phyloP scores from a whole-genome alignment of 2,888 invertebrate genomes.

The Sepiola atlantica region DNA sequence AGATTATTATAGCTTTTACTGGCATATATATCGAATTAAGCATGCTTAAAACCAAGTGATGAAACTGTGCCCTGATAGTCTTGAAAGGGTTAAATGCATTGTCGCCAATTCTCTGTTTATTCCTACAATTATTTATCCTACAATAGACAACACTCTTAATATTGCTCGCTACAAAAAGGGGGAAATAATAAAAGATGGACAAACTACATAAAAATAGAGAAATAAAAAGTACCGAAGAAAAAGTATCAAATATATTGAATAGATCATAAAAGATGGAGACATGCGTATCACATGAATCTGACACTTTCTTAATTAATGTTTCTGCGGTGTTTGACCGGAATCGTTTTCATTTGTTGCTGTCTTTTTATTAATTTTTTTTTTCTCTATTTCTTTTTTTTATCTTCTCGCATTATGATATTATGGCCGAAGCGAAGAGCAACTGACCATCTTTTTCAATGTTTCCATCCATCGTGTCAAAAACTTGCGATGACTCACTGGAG shows the following conservation, averaged over 20 bases:
- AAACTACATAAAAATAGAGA: neutral
- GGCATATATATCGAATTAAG: too few relatives aligned
- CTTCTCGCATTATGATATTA: neutral
- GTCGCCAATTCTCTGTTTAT: too few relatives aligned
- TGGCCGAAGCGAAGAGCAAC: neutral
- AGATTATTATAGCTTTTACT: too few relatives aligned
- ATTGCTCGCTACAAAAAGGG: neutral
- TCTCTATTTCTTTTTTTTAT: neutral
- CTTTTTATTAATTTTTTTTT: neutral
- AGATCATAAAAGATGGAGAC: neutral
- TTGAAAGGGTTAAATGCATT: too few relatives aligned
- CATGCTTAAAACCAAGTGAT: too few relatives aligned
- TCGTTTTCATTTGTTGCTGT: neutral
- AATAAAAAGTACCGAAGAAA: neutral
- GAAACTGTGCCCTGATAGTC: too few relatives aligned
- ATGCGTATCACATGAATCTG: neutral
- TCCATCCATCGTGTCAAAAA: neutral
- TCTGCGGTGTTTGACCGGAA: neutral
- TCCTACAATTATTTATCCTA: neutral
- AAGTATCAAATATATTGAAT: constrained; percentile 6
- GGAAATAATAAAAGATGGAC: neutral
- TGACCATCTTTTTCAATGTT: neutral
- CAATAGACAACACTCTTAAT: neutral
- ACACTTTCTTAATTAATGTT: constrained; percentile 32
- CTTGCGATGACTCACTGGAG: neutral